phyloP scores from a whole-genome alignment of 1,140 invertebrate species.

The Eriosoma lanigerum region DNA sequence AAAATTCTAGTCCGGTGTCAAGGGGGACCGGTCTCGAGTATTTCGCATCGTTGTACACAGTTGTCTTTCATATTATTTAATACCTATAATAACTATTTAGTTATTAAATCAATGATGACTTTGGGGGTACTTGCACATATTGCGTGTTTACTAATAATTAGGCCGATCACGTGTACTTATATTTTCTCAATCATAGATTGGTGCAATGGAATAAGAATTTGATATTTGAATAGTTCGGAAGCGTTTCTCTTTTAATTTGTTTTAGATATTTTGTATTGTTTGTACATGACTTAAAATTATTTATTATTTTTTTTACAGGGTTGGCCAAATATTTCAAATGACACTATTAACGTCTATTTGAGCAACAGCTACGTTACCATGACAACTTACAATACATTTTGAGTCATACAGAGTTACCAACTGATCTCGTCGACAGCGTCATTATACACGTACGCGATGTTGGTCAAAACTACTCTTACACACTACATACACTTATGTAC shows the following conservation, averaged over 20 bases:
- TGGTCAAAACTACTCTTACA: conserved; percentile 50
- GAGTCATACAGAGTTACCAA: conserved; percentile 51
- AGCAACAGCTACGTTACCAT: conserved; percentile 40
- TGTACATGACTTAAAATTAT: too few relatives aligned
- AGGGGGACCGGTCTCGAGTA: conserved; percentile 21
- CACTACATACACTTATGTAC: conserved; percentile 9
- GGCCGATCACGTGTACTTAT: background rate
- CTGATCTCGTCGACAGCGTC: conserved; percentile 51
- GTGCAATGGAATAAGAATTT: too few relatives aligned
- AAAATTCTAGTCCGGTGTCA: conserved; percentile 30
- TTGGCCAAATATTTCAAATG: conserved; percentile 31
- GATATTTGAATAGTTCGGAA: too few relatives aligned
- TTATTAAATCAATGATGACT: too few relatives aligned
- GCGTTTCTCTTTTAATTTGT: too few relatives aligned
- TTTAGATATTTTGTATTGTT: too few relatives aligned
- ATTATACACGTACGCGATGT: conserved; percentile 51
- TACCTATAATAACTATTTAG: background rate
- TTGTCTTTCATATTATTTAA: background rate
- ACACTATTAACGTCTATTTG: background rate
- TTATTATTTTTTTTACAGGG: conserved; percentile 17
- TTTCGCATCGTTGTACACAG: conserved; percentile 25
- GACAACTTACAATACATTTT: conserved; percentile 47
- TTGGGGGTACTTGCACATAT: background rate
- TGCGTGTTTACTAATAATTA: background rate
- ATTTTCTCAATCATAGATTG: too few relatives aligned